Base-by-base conservation (phyloP, 2,797 vertebrate species). In the Danio tinwini region DNA sequence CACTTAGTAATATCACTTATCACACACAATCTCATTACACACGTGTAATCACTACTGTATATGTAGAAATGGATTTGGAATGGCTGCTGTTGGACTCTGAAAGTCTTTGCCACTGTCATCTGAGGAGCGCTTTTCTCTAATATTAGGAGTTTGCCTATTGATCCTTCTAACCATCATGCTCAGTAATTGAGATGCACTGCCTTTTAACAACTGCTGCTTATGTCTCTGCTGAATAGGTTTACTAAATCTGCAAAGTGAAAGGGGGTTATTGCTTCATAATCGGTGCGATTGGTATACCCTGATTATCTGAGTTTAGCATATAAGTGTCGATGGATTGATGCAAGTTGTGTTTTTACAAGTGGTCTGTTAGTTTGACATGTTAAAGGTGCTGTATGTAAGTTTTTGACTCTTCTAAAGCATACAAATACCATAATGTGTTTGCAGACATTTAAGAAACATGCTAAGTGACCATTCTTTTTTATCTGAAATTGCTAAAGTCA, bases 61-160 rank as follows among this genome's bases (percentile, higher is more conserved):
- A 93, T 92, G 90, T 91, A 92, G 91, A 92, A 93, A 94, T 93
- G 90, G 91, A 92, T 92, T 92, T 84, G 85, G 89, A 88, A 93
- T 91, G 89, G 90, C 92, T 89, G 87, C 90, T 88, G 89, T 90
- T 89, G 90, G 87, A 91, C 91, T 87, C 88, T 85, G 80, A 56
- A 69, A 63, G 85, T 84, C 81, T 83, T 82, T 88, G 85, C 85
- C 89, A 89, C 86, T 91, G 91, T 92, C 91, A 93, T 91, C 87
- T 75, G 91, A 93, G 91, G 85, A 91, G 90, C 86, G 84, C 11
- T 74, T 90, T 88, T 89, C 88, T 80, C 70, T 86, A 83, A 91
- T 92, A 90, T 91, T 92, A 89, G 92, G 92, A 93, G 92, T 83
- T 78, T 89, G 89, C 87, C 78, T 90, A 95, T 94, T 90, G 93